Conservation (phyloP, 2,113 vertebrate genomes). For the Oreochromis niloticus region DNA sequence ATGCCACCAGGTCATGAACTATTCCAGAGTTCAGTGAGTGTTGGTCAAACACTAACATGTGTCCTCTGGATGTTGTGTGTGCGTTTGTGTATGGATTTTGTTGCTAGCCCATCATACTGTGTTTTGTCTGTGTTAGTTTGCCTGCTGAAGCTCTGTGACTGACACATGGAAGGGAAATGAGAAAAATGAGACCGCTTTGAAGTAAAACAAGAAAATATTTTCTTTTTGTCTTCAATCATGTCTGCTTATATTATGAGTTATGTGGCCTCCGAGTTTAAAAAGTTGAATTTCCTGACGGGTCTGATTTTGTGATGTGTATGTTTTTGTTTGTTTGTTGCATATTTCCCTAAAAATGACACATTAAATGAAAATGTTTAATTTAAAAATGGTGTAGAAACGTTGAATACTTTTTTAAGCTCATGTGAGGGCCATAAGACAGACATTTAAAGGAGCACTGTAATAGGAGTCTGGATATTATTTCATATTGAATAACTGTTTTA, state of each 20-base stretch:
- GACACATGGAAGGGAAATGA: neutral
- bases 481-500: neutral
- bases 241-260: neutral
- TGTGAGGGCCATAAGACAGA: neutral
- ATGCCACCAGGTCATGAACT: neutral
- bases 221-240: neutral
- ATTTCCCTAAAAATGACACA: neutral
- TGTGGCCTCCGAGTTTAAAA: neutral
- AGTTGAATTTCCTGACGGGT: neutral
- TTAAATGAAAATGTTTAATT: neutral
- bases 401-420: neutral
- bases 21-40: neutral
- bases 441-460: neutral
- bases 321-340: neutral
- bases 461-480: neutral
- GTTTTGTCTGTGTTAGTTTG: neutral
- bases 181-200: neutral
- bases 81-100: neutral
- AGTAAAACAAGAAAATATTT: neutral
- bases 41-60: neutral
- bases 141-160: neutral
- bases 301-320: neutral
- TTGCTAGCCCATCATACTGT: neutral
- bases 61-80: neutral
- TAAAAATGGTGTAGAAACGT: neutral